These are phyloP conservation scores for Agapornis roseicollis DNA, from an alignment of 2,113 vertebrate species.

Conservation along the genomic window DNA sequence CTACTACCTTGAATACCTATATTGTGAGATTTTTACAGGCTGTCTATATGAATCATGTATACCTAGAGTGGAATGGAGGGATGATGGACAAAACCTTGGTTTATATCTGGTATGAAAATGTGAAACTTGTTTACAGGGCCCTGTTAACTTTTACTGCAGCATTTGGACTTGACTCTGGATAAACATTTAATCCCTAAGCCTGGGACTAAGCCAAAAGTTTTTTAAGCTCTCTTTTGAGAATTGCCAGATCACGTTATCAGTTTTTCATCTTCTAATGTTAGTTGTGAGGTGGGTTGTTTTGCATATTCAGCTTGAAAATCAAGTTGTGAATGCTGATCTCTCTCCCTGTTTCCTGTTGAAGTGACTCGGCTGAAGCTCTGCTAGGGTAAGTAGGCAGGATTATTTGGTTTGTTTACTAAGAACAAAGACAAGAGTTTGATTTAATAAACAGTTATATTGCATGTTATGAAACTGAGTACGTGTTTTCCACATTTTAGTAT, in stretches of 20 bases:
- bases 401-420: constrained; percentile 35
- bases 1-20: neutral
- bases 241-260: constrained; percentile 47
- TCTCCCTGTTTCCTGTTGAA: constrained; percentile 13
- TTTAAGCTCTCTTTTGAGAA: constrained; percentile 47
- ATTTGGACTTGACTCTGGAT: constrained; percentile 9
- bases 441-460: constrained; percentile 40
- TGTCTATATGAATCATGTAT: neutral
- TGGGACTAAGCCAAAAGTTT: constrained; percentile 24
- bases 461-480: neutral
- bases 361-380: constrained; percentile 4
- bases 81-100: neutral
- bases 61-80: neutral
- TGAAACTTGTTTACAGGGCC: neutral
- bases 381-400: neutral
- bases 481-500: neutral
- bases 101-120: neutral
- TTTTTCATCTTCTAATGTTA: constrained; percentile 52
- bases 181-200: constrained; percentile 37
- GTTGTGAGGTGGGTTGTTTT: constrained; percentile 38
- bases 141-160: constrained; percentile 1
- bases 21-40: neutral
- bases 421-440: constrained; percentile 43
- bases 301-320: constrained; percentile 30
- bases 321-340: constrained; percentile 21